Evolutionary conservation across 2,888 invertebrate genomes (phyloP), one percentile per base, ranked within the genome.

Genomic region (Dasypolia templi): DNA sequence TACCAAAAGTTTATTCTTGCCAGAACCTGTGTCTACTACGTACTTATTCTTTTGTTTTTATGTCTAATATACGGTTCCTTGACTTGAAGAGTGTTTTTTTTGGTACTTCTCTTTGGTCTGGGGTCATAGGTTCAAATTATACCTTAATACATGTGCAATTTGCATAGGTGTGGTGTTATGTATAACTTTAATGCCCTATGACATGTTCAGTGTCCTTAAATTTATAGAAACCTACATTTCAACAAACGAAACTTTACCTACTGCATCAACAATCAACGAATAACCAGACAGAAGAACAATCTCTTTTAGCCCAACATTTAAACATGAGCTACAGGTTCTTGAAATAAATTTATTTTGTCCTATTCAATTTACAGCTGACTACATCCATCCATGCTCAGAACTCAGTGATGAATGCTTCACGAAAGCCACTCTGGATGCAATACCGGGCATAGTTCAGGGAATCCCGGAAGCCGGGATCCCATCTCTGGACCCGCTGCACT

Each of bases 401-500:
- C 87, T 94, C 5, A 94, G 92, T 6, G 95, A 95, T 83, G 95
- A 95, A 87, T 96, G 96, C 80, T 95, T 96, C 89, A 96, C 96
- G 11, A 92, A 96, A 79, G 95, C 96, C 2, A 95, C 95, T 1
- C 64, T 94, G 63, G 95, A 94, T 59, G 96, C 96, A 0, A 90
- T 96, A 61, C 96, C 96, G 2, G 95, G 96, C 0, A 93, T 96
- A 9, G 95, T 96, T 19, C 92, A 92, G 75, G 96, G 96, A 0
- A 95, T 95, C 85, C 95, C 95, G 0, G 96, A 95, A 42, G 95
- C 95, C 1, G 92, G 90, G 11, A 95, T 96, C 49, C 96, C 96
- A 0, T 76, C 94, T 1, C 86, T 96, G 29, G 96, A 96, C 68
- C 96, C 96, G 0, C 79, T 96, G 2, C 82, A 90, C 79, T 89